Conservation (phyloP, 2,113 vertebrate genomes). For the Eubucco bourcierii region DNA sequence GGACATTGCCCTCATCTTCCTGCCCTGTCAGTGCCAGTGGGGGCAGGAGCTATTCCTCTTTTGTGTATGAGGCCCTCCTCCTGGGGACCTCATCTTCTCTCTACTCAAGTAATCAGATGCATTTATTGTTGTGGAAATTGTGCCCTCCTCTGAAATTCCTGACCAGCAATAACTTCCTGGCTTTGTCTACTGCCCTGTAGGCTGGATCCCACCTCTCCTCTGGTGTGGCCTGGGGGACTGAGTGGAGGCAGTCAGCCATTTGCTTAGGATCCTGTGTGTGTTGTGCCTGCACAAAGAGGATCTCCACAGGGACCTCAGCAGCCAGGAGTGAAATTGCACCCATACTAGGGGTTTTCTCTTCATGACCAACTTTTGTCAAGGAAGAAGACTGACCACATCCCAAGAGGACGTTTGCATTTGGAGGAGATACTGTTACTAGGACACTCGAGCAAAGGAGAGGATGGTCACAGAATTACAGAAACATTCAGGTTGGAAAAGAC, state of each 20-base stretch:
- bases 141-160: constrained; percentile 14
- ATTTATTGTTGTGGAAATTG: constrained; percentile 47
- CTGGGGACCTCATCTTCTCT: neutral
- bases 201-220: neutral
- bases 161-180: constrained; percentile 26
- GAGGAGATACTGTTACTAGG: neutral
- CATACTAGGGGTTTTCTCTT: neutral
- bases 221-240: neutral
- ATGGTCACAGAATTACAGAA: neutral
- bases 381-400: neutral
- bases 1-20: constrained; percentile 2
- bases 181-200: neutral
- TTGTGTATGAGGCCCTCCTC: constrained; percentile 30
- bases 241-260: fast-evolving
- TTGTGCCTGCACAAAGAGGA: neutral
- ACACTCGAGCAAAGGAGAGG: neutral
- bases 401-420: neutral
- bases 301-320: neutral
- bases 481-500: no score
- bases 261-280: fast-evolving
- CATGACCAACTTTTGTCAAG: neutral
- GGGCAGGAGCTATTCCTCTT: constrained; percentile 6
- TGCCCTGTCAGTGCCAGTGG: neutral
- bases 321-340: neutral
- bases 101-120: constrained; percentile 18